Evolutionary conservation across 2,888 invertebrate species (phyloP), one percentile per base, ranked within the genome.

Genomic region (Xestia sexstrigata): DNA sequence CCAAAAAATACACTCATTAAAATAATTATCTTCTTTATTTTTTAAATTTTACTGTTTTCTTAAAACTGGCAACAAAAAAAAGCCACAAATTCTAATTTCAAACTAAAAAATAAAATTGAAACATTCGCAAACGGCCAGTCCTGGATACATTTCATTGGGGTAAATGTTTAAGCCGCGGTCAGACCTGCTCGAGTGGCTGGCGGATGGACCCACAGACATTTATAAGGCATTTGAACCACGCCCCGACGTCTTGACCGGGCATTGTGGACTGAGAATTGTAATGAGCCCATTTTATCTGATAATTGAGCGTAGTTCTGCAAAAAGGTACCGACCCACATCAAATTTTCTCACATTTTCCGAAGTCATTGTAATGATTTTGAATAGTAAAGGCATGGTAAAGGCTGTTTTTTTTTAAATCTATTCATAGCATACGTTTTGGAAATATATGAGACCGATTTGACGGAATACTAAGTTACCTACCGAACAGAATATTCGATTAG

Each of bases 141-240:
- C 52, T 35, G 3, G 35, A 26, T 35, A 81, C 30, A 81, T 76
- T 76, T 76, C 71, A 81, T 71, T 69, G 30, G 15, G 66, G 58
- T 9, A 49, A 78, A 49, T 70, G 49, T 67, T 81, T 83, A 78
- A 74, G 77, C 75, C 55, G 74, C 72, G 75, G 78, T 79, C 79
- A 74, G 65, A 73, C 70, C 35, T 67, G 66, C 75, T 70, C 65
- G 67, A 52, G 73, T 81, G 82, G 84, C 72, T 74, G 74, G 66
- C 68, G 70, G 78, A 87, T 82, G 67, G 72, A 75, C 83, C 81
- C 76, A 68, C 78, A 82, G 84, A 87, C 84, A 85, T 89, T 87
- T 86, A 87, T 88, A 83, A 84, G 80, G 77, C 87, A 83, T 83
- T 87, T 85, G 79, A 82, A 83, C 77, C 78, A 82, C 78, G 74